phyloP scores from a whole-genome alignment of 2,888 invertebrate genomes.

The Amiota communis region DNA sequence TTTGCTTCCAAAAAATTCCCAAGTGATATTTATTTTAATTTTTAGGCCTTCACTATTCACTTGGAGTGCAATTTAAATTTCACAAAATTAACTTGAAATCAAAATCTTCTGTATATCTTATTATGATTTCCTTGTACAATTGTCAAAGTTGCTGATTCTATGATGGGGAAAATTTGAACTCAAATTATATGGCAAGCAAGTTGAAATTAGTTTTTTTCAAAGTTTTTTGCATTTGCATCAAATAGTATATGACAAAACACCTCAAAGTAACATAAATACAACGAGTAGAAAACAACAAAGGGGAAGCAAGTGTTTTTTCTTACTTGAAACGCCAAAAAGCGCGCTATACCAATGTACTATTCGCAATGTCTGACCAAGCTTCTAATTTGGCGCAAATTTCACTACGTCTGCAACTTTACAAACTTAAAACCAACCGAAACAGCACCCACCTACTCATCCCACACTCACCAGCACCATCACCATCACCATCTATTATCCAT shows the following conservation, averaged over 20 bases:
- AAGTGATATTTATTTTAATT: not conserved
- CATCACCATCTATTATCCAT: too few relatives aligned
- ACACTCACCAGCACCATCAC: too few relatives aligned
- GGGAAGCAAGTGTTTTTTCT: too few relatives aligned
- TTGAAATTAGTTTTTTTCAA: too few relatives aligned
- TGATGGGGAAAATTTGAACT: too few relatives aligned
- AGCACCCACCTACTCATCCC: too few relatives aligned
- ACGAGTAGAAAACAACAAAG: too few relatives aligned
- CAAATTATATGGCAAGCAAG: too few relatives aligned
- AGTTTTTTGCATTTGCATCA: not conserved
- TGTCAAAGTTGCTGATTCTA: not conserved
- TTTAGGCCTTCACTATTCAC: not conserved
- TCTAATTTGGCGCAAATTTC: conserved; percentile 48
- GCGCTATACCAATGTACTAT: conserved; percentile 20
- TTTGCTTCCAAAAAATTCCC: not conserved
- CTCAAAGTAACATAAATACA: not conserved
- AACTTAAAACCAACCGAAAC: too few relatives aligned
- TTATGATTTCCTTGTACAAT: not conserved
- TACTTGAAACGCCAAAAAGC: too few relatives aligned
- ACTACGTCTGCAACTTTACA: too few relatives aligned
- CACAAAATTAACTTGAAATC: not conserved
- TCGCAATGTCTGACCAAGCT: conserved; percentile 41
- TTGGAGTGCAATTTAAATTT: too few relatives aligned
- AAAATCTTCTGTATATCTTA: not conserved
- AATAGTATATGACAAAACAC: not conserved